Conservation (phyloP, 1,140 invertebrate species). For the Drosophila varians region DNA sequence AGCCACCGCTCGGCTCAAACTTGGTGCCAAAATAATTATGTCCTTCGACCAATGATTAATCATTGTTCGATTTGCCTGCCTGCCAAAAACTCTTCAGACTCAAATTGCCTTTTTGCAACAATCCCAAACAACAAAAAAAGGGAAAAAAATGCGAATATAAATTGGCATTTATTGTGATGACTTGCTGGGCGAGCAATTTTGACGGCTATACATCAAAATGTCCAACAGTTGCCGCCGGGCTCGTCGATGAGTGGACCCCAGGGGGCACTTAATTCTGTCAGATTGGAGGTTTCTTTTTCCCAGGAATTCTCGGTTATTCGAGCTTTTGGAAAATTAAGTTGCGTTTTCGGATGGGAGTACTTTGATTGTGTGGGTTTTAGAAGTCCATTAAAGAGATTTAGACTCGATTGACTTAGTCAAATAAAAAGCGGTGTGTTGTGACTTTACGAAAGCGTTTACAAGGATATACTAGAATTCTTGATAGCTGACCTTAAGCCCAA, state of each 20-base stretch:
- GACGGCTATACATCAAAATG: constrained; percentile 47
- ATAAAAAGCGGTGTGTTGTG: neutral
- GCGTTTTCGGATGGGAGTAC: constrained; percentile 5
- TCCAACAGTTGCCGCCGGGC: constrained; percentile 47
- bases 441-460: neutral
- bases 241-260: constrained; percentile 44
- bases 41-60: constrained; percentile 66
- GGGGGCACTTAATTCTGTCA: constrained; percentile 54
- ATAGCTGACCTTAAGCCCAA: constrained; percentile 26
- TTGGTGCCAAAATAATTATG: constrained; percentile 65
- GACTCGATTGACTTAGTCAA: neutral
- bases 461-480: neutral
- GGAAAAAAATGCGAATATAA: constrained; percentile 43
- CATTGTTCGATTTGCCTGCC: constrained; percentile 55
- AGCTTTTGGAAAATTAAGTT: constrained; percentile 9
- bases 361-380: constrained; percentile 2
- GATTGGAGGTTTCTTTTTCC: constrained; percentile 19
- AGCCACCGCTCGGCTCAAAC: constrained; percentile 17
- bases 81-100: neutral
- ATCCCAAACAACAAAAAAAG: neutral
- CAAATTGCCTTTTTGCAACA: constrained; percentile 7
- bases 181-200: constrained; percentile 31
- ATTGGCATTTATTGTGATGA: constrained; percentile 69
- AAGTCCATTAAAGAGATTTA: constrained; percentile 25
- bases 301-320: constrained; percentile 1